Evolutionary conservation across 2,797 vertebrate genomes (phyloP), one percentile per base, ranked within the genome.

Genomic region (Esox masquinongy): DNA sequence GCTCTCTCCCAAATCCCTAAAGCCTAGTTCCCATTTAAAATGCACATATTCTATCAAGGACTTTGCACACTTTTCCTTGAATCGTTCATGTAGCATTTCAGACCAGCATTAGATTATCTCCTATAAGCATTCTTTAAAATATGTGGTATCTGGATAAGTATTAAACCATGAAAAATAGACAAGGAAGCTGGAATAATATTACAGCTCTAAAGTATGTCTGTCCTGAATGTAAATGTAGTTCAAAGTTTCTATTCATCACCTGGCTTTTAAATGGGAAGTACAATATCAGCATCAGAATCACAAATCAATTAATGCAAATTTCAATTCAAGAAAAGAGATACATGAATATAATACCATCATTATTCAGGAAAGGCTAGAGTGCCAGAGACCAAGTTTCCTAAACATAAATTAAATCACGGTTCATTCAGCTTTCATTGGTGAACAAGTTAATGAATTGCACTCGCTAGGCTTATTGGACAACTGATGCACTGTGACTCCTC

Each of bases 41-140:
- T 70, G 68, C 68, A 70, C 43, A 70, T 70, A 70, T 49, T 70
- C 39, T 47, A 70, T 49, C 22, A 70, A 15, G 5, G 22, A 49
- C 68, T 47, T 47, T 70, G 47, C 68, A 49, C 39, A 50, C n/a
- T 50, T 49, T 9, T 69, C n/a, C 43, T 47, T 70, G 68, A 39
- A 70, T 49, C 47, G 47, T 70, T 47, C 6, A 70, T 70, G 68
- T 16, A 43, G 22, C 56, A 24, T 61, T 61, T 61, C 22, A 61
- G 4, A 47, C 24, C 22, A 61, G 22, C 56, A 61, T 61, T 61
- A 61, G 22, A 24, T 61, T 61, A 22, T 22, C n/a, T 59, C n/a
- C 56, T 31, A n/a, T 29, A 31, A 29, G 61, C 26, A 64, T 64
- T 31, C 26, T 64, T 64, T 24, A 64, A 61, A 64, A 64, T 29